Percentiles rank a stretch among this genome's conserved stretches.
phyloP scores from a whole-genome alignment of 2,797 vertebrate genomes.

The Hemitrygon akajei region DNA sequence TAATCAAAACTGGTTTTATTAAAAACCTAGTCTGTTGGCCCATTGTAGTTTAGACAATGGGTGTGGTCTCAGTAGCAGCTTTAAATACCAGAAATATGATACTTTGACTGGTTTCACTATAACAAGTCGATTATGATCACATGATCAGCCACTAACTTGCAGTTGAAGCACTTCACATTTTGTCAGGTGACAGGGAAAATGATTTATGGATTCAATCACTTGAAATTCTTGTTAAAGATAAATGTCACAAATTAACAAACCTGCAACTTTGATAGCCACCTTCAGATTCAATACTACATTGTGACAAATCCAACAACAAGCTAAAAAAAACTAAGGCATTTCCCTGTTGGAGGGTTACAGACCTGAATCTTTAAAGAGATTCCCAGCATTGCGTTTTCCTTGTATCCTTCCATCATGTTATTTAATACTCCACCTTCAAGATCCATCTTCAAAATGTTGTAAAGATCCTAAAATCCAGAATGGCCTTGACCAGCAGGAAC shows the following conservation, averaged over 20 bases:
- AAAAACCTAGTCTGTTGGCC: constrained; percentile 12
- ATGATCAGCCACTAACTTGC: not conserved
- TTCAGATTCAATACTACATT: not conserved
- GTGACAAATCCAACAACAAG: too few relatives aligned
- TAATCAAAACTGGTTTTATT: not conserved
- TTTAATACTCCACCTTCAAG: not conserved
- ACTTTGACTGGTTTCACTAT: not conserved
- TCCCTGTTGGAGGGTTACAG: too few relatives aligned
- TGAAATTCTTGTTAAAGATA: not conserved
- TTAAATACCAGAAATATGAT: constrained; percentile 1
- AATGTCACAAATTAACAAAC: not conserved
- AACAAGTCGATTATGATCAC: not conserved
- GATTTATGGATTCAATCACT: not conserved
- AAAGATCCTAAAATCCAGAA: too few relatives aligned
- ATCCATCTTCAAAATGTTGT: too few relatives aligned
- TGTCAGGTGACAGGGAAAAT: not conserved
- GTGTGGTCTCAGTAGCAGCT: not conserved
- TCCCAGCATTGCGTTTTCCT: too few relatives aligned
- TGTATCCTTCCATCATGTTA: not conserved
- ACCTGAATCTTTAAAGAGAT: too few relatives aligned
- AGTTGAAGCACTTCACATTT: not conserved
- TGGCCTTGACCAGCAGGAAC: too few relatives aligned
- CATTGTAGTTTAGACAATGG: not conserved
- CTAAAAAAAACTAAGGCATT: not conserved
- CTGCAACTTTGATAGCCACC: not conserved